Conservation (phyloP, 2,888 invertebrate species). For the Tenthredo distinguenda region DNA sequence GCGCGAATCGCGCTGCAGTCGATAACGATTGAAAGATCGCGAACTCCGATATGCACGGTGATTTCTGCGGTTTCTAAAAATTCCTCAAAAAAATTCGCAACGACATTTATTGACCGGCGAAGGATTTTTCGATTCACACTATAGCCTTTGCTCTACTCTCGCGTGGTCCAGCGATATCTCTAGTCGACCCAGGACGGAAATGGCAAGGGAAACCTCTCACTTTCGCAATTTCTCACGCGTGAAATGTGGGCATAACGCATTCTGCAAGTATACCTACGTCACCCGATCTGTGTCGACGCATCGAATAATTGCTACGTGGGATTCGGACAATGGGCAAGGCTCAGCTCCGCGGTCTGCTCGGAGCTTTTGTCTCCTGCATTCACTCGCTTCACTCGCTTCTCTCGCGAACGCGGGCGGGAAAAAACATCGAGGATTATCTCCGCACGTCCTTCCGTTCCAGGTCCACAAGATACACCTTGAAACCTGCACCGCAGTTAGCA, state of each 20-base stretch:
- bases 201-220: slow-evolving; percentile 13
- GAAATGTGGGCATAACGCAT: slow-evolving; percentile 28
- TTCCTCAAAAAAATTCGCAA: neutral
- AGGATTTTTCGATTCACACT: neutral
- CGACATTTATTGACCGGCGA: neutral
- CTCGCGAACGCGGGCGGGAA: neutral
- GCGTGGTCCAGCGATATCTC: slow-evolving; percentile 28
- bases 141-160: neutral
- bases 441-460: neutral
- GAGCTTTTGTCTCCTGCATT: neutral
- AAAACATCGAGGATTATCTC: neutral
- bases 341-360: neutral
- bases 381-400: neutral
- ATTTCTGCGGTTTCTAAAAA: neutral
- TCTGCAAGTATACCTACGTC: neutral
- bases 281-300: slow-evolving; percentile 12
- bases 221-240: slow-evolving; percentile 41
- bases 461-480: neutral
- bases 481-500: neutral
- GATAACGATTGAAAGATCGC: neutral
- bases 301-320: neutral
- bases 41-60: neutral
- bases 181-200: slow-evolving; percentile 26
- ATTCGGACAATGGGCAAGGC: neutral
- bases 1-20: neutral